Evolutionary conservation across 2,797 vertebrate genomes (phyloP).

Genomic region (Nyctibius grandis): DNA sequence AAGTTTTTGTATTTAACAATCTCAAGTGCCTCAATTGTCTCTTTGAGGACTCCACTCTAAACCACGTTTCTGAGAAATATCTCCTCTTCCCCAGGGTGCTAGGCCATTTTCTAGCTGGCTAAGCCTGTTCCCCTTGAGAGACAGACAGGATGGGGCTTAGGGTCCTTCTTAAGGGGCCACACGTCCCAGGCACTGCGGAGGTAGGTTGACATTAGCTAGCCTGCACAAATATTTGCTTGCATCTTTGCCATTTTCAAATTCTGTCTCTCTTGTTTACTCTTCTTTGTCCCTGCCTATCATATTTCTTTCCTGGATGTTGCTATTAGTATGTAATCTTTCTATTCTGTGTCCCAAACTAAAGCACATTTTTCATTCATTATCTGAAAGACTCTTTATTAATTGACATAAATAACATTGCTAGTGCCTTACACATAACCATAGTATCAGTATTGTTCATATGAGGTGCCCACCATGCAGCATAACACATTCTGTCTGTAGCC

Average conservation of each 20-base stretch:
- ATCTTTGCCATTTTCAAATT: constrained; percentile 27
- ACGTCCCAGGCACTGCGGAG: not conserved
- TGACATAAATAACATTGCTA: not conserved
- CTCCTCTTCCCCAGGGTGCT: not conserved
- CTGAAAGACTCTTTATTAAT: not conserved
- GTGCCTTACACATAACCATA: not conserved
- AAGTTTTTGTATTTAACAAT: not conserved
- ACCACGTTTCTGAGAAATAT: not conserved
- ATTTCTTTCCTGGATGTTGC: not conserved
- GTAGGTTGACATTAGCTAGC: not conserved
- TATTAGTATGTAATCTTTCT: not conserved
- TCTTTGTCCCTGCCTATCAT: not conserved
- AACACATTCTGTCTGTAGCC: not conserved
- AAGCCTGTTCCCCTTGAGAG: not conserved
- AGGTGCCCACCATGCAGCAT: not conserved
- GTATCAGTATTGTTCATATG: rapidly evolving
- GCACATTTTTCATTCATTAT: not conserved
- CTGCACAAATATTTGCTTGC: constrained; percentile 44
- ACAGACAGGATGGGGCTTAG: not conserved
- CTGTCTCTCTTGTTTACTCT: constrained; percentile 11
- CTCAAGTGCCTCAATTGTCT: not conserved
- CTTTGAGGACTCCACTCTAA: not conserved
- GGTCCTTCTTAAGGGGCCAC: not conserved
- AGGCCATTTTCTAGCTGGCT: not conserved
- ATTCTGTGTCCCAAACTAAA: not conserved